Evolutionary conservation across 2,113 vertebrate genomes (phyloP).

Genomic region (Ploceus nigricollis): DNA sequence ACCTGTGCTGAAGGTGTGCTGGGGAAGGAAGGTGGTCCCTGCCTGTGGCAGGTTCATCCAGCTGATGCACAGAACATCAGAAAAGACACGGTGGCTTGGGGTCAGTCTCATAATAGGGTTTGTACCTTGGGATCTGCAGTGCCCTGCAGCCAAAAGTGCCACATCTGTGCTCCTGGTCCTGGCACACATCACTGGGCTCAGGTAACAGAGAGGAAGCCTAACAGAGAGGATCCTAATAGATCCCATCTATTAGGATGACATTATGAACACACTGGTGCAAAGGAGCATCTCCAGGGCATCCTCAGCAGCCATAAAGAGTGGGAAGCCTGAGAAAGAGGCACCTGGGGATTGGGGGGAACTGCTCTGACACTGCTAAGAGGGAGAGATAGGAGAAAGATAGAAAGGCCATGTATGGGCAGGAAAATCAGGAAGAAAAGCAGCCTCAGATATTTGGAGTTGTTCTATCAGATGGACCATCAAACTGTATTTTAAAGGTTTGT

Average conservation of each 20-base stretch:
- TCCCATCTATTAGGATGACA: too few species aligned
- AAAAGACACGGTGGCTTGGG: neutral
- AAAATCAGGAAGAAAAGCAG: neutral
- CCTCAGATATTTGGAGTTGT: neutral
- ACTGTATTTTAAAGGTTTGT: neutral
- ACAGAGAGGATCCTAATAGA: too few species aligned
- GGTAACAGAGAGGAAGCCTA: neutral
- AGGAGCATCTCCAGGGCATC: neutral
- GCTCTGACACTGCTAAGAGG: neutral
- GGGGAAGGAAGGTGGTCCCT: neutral
- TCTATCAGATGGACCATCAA: neutral
- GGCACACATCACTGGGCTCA: neutral
- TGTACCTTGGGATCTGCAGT: neutral
- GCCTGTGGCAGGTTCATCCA: neutral
- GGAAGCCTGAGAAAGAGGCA: neutral
- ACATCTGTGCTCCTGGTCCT: neutral
- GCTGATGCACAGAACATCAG: neutral
- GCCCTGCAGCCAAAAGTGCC: neutral
- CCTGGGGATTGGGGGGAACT: neutral
- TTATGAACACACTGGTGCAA: neutral
- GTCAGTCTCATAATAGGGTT: neutral
- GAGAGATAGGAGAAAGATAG: neutral
- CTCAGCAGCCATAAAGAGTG: neutral
- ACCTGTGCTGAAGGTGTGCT: neutral
- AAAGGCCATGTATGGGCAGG: neutral